phyloP scores from a whole-genome alignment of 2,888 invertebrate species.

The Drosophila antonietae region DNA sequence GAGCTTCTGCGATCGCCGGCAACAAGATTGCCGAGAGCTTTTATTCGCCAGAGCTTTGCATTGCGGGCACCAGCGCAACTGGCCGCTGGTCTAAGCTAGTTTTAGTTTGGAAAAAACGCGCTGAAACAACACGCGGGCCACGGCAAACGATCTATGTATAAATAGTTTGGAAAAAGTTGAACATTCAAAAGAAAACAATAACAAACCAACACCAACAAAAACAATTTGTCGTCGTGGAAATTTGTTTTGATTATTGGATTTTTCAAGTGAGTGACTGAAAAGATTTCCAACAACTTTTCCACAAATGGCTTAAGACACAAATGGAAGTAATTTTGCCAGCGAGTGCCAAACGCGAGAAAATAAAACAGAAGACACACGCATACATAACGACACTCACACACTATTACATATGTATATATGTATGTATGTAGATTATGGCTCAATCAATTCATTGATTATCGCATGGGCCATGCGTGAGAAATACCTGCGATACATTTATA shows the following conservation, averaged over 20 bases:
- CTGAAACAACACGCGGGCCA: slow-evolving; percentile 48
- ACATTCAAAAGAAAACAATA: background rate
- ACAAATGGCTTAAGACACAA: background rate
- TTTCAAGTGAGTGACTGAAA: slow-evolving; percentile 34
- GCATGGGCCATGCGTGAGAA: slow-evolving; percentile 30
- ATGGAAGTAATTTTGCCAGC: slow-evolving; percentile 14
- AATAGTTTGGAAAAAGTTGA: slow-evolving; percentile 27
- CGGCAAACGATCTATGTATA: slow-evolving; percentile 33
- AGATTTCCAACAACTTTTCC: slow-evolving; percentile 30
- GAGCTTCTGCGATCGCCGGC: slow-evolving; percentile 43
- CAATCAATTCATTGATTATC: slow-evolving; percentile 24
- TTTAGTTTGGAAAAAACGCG: slow-evolving; percentile 66
- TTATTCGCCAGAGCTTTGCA: slow-evolving; percentile 34
- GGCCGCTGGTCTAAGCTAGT: slow-evolving; percentile 61
- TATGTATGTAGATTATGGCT: slow-evolving; percentile 9
- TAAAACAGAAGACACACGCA: background rate
- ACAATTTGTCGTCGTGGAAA: slow-evolving; percentile 27
- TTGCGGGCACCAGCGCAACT: slow-evolving; percentile 17
- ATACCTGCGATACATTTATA: slow-evolving; percentile 8
- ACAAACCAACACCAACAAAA: background rate
- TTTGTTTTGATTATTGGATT: slow-evolving; percentile 16
- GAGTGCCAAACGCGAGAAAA: slow-evolving; percentile 17
- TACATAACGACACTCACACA: background rate
- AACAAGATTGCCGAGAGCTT: slow-evolving; percentile 42
- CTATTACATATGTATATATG: background rate